Evolutionary conservation across 64 coral and sea anemone genomes (phyloP).

Genomic region (Anthopleura sola): DNA sequence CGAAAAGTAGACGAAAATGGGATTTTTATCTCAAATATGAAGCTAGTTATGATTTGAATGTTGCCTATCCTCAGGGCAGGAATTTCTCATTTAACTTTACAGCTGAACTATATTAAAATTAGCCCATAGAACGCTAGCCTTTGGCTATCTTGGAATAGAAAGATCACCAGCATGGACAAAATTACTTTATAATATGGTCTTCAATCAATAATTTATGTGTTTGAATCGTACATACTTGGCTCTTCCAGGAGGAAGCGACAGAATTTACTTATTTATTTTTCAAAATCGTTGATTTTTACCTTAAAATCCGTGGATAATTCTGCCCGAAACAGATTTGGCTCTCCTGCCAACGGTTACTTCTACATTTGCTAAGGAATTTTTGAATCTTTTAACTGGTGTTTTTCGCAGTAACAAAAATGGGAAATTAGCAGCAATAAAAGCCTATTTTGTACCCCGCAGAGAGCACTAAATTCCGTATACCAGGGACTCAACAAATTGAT

Average conservation of each 20-base stretch:
- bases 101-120: conserved; percentile 2
- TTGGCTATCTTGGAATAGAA: background rate
- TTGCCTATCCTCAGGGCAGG: background rate
- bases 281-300: background rate
- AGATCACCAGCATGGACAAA: conserved; percentile 3
- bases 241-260: background rate
- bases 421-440: conserved; percentile 1
- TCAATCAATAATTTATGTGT: background rate
- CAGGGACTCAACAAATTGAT: background rate
- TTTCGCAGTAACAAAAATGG: background rate
- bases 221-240: background rate
- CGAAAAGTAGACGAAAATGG: background rate
- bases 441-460: background rate
- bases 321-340: too few species aligned
- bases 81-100: conserved; percentile 17
- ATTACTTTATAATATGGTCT: conserved; percentile 4
- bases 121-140: conserved; percentile 11
- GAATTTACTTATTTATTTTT: background rate
- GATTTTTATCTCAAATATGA: conserved; percentile 13
- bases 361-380: background rate
- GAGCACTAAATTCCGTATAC: background rate
- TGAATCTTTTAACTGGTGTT: background rate
- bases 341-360: background rate
- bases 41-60: conserved; percentile 18
- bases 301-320: background rate